These are phyloP conservation scores for Bibio marci DNA, from an alignment of 2,888 invertebrate genomes.

Conservation along the genomic window DNA sequence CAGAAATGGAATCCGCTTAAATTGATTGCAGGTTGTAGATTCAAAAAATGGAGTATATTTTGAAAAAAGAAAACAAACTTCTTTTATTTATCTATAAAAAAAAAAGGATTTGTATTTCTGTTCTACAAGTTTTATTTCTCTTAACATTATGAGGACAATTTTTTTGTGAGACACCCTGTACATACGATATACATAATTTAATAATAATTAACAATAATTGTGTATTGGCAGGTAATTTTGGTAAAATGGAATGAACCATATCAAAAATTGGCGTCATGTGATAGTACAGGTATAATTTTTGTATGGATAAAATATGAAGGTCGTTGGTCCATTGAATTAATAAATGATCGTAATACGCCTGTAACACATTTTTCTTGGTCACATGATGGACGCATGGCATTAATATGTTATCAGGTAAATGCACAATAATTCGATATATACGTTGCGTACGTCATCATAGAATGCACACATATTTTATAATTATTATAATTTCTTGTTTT, in stretches of 20 bases:
- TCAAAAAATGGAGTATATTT: no score
- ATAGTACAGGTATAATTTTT: constrained; percentile 93
- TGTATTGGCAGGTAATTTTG: constrained; percentile 81
- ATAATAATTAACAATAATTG: no score
- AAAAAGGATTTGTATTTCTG: no score
- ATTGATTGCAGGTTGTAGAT: no score
- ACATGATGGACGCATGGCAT: constrained; percentile 94
- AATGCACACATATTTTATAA: no score
- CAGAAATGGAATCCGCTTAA: no score
- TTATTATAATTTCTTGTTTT: constrained; percentile 8
- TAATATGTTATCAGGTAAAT: constrained; percentile 85
- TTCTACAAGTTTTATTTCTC: no score
- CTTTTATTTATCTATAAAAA: no score
- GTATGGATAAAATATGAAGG: constrained; percentile 99
- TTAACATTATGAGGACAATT: no score
- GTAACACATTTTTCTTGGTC: constrained; percentile 98
- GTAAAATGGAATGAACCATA: constrained; percentile 99
- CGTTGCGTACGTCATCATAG: neutral
- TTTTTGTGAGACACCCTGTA: no score
- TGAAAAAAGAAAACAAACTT: no score
- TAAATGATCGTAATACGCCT: constrained; percentile 93
- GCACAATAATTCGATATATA: neutral
- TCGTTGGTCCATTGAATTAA: constrained; percentile 96
- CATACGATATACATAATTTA: no score
- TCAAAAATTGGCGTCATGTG: constrained; percentile 94